Percentiles rank a stretch among this genome's conserved stretches.
phyloP scores from a whole-genome alignment of 1,140 invertebrate species.

The Penaeus japonicus region DNA sequence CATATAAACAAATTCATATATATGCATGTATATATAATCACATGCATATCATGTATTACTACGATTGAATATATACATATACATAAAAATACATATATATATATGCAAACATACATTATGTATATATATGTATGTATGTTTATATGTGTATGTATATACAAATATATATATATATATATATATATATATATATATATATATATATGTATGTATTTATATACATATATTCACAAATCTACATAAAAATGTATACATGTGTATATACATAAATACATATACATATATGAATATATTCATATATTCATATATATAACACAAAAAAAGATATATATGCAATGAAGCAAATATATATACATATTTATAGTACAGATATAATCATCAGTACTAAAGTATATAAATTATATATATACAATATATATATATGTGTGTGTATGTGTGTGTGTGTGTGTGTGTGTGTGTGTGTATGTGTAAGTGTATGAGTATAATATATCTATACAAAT shows the following conservation, averaged over 20 bases:
- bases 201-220: background rate
- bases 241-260: background rate
- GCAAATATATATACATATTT: background rate
- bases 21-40: too few relatives aligned
- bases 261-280: background rate
- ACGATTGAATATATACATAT: background rate
- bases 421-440: too few relatives aligned
- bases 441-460: too few relatives aligned
- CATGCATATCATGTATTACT: too few relatives aligned
- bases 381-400: too few relatives aligned
- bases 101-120: background rate
- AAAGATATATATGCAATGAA: background rate
- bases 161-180: conserved; percentile 6
- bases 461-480: background rate
- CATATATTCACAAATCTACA: background rate
- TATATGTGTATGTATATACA: background rate
- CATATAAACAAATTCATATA: too few relatives aligned
- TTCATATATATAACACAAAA: too few relatives aligned
- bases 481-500: background rate
- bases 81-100: background rate
- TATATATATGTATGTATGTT: background rate
- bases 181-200: conserved; percentile 13
- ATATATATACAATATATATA: background rate
- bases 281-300: background rate
- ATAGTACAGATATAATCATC: too few relatives aligned